These are phyloP conservation scores for Hypolimnas misippus DNA, from an alignment of 2,888 invertebrate genomes.

Conservation along the genomic window DNA sequence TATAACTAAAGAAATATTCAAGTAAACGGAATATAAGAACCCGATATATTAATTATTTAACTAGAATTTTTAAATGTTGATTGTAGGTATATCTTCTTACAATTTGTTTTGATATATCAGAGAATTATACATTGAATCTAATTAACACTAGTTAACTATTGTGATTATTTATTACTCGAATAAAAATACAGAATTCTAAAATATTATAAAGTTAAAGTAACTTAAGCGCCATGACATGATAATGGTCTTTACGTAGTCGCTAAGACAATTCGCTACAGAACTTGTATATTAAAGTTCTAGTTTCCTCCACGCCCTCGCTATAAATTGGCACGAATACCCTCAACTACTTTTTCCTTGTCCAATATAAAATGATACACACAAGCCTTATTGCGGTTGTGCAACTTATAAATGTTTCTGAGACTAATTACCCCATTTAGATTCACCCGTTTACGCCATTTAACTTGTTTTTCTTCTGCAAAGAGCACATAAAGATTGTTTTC, in stretches of 20 bases:
- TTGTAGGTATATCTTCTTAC: too few relatives aligned
- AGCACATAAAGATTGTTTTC: slow-evolving; percentile 15
- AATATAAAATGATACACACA: slow-evolving; percentile 18
- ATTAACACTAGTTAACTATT: too few relatives aligned
- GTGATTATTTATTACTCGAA: too few relatives aligned
- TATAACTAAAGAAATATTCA: too few relatives aligned
- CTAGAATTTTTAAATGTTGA: too few relatives aligned
- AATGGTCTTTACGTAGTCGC: slow-evolving; percentile 8
- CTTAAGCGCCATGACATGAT: slow-evolving; percentile 16
- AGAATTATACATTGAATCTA: too few relatives aligned
- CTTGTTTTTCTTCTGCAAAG: slow-evolving; percentile 9
- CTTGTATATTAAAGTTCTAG: slow-evolving; percentile 39
- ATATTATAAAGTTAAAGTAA: not conserved
- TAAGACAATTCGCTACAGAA: slow-evolving; percentile 27
- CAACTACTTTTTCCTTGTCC: slow-evolving; percentile 14
- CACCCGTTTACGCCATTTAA: slow-evolving; percentile 1
- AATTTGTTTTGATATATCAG: too few relatives aligned
- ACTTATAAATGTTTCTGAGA: slow-evolving; percentile 3
- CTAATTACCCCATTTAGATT: slow-evolving; percentile 18
- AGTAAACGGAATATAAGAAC: too few relatives aligned
- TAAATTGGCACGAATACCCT: slow-evolving; percentile 28
- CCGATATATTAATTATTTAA: too few relatives aligned
- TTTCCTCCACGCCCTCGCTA: slow-evolving; percentile 19
- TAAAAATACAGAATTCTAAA: too few relatives aligned
- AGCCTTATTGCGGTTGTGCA: slow-evolving; percentile 4